Base-by-base conservation (phyloP, 2,797 vertebrate genomes). In the Hozukius guyotensis region DNA sequence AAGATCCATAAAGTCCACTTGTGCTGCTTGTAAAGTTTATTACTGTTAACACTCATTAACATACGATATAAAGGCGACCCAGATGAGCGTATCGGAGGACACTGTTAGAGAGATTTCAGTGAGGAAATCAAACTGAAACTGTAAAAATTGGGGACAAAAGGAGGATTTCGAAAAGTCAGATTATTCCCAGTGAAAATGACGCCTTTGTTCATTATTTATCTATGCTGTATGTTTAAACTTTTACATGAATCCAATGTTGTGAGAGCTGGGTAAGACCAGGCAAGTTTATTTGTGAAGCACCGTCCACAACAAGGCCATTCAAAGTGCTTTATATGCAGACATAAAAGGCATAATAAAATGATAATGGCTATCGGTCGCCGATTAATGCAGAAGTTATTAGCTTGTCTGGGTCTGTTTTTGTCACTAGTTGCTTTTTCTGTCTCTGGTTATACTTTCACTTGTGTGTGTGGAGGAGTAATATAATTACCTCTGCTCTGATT, bases 401-500 rank as follows among this genome's bases (percentile, higher is more conserved):
- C 52, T 49, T 70, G 56, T 34, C 27, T 56, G 38, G 2, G 18
- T 75, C 16, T 74, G 34, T 80, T 57, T 74, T 63, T 60, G 18
- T 70, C 42, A 42, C 27, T 59, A 16, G 36, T 62, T 24, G 27
- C 31, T 55, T 67, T 80, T 66, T 52, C 27, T 49, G n/a, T 82
- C 59, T 72, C 8, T 34, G 24, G 18, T 56, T 49, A 22, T 32
- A 13, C 5, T 67, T 36, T 75, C 13, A 65, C 18, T 56, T 12
- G 16, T 34, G 6, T 32, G 6, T 60, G 34, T 68, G 25, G 13
- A 2, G 22, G 42, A 5, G 69, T 89, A 87, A 93, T 77, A 32
- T 69, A 56, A 87, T 94, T 92, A 91, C 71, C 76, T 75, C 69
- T 46, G 65, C 83, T 88, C 77, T 89, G 81, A 89, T 87, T 88